Evolutionary conservation across 2,888 invertebrate genomes (phyloP), one percentile per base, ranked within the genome.

Genomic region (Cataglyphis altisquamis): DNA sequence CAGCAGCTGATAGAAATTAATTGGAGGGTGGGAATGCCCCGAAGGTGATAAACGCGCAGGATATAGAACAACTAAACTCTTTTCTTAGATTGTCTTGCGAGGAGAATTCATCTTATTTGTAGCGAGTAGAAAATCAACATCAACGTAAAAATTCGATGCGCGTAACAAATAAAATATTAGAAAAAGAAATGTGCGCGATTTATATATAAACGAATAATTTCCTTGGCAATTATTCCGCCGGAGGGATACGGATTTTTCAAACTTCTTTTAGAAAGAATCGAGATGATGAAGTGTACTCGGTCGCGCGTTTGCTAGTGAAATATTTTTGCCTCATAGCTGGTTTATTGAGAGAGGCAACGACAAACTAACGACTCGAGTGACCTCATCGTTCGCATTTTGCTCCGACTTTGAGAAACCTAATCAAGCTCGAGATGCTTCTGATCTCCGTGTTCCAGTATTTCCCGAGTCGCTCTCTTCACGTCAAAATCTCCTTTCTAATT

Each of bases 1-100:
- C 36, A 45, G 57, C 82, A 80, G 81, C 66, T 78, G 80, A 63
- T 60, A 64, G 81, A 81, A 70, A 81, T 80, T 80, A 72, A 80
- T 80, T 55, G 73, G 62, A 60, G 45, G 45, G 29, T 41, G 57
- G 18, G 57, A 75, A 52, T 52, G 9, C 12, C 6, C n/a, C 25
- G 36, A 60, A 68, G 8, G 25, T 12, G 21, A 18, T 70, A 36
- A 78, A 25, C n/a, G 60, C 9, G 18, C 32, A 8, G 21, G 2
- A 45, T 66, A 25, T 36, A 21, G 10, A 18, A 52, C 8, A 6
- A 8, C 3, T 75, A 36, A 41, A 18, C 21, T 41, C 15, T 36
- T 36, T 41, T 55, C 29, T 41, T 29, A 12, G 29, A 52, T 29
- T 48, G 32, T 67, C n/a, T 41, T 6, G 15, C n/a, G 60, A 25